Conservation (phyloP, 92 coral and sea anemone genomes). For the Montipora capitata region DNA sequence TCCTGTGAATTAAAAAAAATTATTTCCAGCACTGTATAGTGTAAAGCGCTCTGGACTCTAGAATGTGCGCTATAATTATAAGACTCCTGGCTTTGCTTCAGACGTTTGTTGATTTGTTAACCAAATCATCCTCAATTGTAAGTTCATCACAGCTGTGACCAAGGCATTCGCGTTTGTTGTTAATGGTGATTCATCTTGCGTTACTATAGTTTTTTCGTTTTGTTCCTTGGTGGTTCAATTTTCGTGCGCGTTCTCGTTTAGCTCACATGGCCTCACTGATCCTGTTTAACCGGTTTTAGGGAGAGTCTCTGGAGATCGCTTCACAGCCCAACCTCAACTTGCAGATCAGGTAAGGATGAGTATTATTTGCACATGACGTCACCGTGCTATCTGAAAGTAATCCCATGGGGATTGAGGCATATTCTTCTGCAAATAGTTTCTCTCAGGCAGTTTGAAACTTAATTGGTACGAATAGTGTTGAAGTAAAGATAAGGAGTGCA, state of each 20-base stretch:
- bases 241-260: neutral
- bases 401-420: no score
- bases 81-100: conserved; percentile 83
- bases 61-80: no score
- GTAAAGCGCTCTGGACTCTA: no score
- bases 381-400: no score
- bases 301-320: conserved; percentile 87
- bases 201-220: no score
- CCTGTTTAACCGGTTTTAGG: conserved; percentile 58
- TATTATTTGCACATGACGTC: neutral
- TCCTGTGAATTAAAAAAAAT: no score
- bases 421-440: no score
- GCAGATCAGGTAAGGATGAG: conserved; percentile 88
- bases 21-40: no score
- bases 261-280: neutral
- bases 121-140: conserved; percentile 79
- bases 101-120: conserved; percentile 85
- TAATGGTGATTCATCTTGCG: no score
- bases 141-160: neutral
- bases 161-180: neutral
- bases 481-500: no score
- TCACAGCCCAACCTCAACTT: conserved; percentile 89
- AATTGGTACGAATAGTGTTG: no score
- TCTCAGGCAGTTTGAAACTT: no score
- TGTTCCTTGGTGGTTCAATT: neutral